phyloP scores from a whole-genome alignment of 2,797 vertebrate species.

The Schizopygopsis pylzovi region DNA sequence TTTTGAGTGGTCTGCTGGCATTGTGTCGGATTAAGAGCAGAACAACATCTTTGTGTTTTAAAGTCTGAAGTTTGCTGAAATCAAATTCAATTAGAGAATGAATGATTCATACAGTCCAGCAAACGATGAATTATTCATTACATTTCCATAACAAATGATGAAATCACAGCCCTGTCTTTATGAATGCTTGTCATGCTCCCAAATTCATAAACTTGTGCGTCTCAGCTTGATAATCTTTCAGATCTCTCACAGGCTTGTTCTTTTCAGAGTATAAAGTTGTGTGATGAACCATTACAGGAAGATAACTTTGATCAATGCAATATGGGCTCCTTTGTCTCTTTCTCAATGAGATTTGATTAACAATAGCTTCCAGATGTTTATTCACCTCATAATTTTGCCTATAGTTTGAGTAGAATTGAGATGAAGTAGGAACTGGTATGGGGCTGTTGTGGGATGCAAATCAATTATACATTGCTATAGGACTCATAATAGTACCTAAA shows the following conservation, averaged over 20 bases:
- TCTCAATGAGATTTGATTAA: background rate
- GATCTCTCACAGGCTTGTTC: conserved; percentile 38
- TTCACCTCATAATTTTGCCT: background rate
- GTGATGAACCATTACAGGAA: conserved; percentile 39
- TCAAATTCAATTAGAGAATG: conserved; percentile 63
- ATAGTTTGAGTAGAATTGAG: background rate
- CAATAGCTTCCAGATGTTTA: background rate
- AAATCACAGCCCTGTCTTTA: conserved; percentile 55
- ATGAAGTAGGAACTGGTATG: background rate
- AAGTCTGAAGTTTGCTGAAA: conserved; percentile 59
- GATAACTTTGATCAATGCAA: conserved; percentile 45
- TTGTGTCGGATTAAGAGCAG: conserved; percentile 47
- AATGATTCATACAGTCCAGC: conserved; percentile 59
- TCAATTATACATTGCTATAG: background rate
- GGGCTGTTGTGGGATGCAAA: background rate
- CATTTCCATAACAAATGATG: conserved; percentile 57
- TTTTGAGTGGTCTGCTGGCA: conserved; percentile 77
- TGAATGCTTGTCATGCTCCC: conserved; percentile 27
- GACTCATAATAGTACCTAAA: background rate
- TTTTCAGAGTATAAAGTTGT: conserved; percentile 25
- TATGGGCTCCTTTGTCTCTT: conserved; percentile 12
- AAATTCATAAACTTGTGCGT: conserved; percentile 51
- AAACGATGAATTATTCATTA: conserved; percentile 64
- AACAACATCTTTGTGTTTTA: conserved; percentile 52
- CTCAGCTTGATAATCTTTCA: conserved; percentile 21